Conservation (phyloP, 2,113 vertebrate species). For the Saimiri boliviensis region DNA sequence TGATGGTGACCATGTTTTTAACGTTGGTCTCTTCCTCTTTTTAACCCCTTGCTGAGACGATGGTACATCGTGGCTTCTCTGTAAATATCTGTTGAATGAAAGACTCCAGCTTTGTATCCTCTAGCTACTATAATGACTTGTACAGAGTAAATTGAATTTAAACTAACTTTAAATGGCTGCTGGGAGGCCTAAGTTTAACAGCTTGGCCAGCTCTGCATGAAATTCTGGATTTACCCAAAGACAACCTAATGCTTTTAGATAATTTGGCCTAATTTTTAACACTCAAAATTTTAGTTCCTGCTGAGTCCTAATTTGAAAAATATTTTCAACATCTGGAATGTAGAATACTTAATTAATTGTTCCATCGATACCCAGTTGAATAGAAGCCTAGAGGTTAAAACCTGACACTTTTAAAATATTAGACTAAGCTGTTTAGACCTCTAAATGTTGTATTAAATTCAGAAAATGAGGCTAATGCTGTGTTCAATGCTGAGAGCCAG, state of each 20-base stretch:
- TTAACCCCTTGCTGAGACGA: not conserved
- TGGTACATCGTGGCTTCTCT: not conserved
- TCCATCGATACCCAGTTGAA: conserved; percentile 48
- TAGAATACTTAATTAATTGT: conserved; percentile 55
- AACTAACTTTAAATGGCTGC: not conserved
- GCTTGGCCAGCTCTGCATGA: not conserved
- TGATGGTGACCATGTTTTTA: not conserved
- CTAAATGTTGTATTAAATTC: conserved; percentile 41
- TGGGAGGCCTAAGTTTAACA: conserved; percentile 2
- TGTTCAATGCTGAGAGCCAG: conserved; percentile 33
- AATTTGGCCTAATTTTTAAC: conserved; percentile 56
- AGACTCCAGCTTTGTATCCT: not conserved
- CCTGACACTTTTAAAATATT: conserved; percentile 66
- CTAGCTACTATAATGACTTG: not conserved
- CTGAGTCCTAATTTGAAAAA: conserved; percentile 57
- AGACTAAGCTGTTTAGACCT: conserved; percentile 46
- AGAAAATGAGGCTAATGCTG: not conserved
- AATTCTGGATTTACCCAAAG: conserved; percentile 30
- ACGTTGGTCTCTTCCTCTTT: not conserved
- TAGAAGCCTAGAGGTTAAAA: conserved; percentile 67
- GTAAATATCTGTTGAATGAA: not conserved
- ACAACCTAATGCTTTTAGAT: conserved; percentile 40
- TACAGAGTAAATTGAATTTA: conserved; percentile 7
- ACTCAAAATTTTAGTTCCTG: conserved; percentile 49
- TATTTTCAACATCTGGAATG: conserved; percentile 68